Evolutionary conservation across 2,113 vertebrate genomes (phyloP).

Genomic region (Otocyon megalotis): DNA sequence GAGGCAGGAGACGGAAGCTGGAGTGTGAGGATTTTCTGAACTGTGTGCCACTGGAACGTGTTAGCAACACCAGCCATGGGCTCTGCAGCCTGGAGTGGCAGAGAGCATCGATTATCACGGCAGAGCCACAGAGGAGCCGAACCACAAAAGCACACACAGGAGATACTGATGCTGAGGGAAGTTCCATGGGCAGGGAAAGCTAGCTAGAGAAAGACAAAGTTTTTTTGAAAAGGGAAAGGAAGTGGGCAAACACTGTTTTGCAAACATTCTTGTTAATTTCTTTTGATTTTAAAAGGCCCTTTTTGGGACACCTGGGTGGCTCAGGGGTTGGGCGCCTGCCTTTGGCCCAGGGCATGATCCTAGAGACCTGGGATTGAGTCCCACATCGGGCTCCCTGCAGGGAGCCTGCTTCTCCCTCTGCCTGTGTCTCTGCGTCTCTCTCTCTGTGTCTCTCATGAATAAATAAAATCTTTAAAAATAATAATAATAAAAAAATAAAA

Average conservation of each 20-base stretch:
- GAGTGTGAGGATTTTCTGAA: conserved; percentile 14
- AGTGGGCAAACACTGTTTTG: not conserved
- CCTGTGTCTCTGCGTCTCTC: too few species aligned
- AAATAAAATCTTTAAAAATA: too few species aligned
- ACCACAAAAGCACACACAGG: not conserved
- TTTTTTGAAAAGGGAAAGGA: not conserved
- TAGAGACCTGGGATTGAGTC: too few species aligned
- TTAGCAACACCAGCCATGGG: conserved; percentile 23
- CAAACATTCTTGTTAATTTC: conserved; percentile 23
- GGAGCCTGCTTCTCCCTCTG: too few species aligned
- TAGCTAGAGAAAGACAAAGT: not conserved
- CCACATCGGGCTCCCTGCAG: too few species aligned
- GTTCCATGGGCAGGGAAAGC: not conserved
- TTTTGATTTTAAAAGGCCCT: not conserved
- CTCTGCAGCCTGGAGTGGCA: not conserved
- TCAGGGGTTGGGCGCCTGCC: too few species aligned
- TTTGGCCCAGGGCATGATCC: too few species aligned
- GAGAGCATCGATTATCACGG: not conserved
- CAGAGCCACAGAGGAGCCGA: not conserved
- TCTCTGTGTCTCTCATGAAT: too few species aligned
- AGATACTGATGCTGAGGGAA: not conserved
- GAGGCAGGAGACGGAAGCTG: not conserved
- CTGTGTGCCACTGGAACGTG: not conserved
- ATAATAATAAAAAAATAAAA: not conserved
- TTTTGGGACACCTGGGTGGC: not conserved